Evolutionary conservation across 2,797 vertebrate genomes (phyloP).

Genomic region (Buphagus erythrorhynchus): DNA sequence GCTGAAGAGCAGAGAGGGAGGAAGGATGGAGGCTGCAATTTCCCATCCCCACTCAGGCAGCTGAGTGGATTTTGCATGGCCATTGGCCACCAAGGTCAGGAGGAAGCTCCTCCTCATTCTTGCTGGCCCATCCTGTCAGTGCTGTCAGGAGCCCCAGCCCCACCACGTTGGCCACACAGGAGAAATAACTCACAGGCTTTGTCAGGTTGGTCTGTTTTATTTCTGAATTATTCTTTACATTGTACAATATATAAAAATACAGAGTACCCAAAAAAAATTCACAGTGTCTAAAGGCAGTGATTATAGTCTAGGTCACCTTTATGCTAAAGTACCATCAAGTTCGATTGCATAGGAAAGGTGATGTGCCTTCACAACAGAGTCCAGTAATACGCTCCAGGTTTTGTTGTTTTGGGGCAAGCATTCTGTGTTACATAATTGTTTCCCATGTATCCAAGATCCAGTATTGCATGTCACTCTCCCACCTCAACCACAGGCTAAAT

Average conservation of each 20-base stretch:
- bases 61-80: neutral
- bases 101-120: rapidly evolving
- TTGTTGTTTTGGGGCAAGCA: constrained; percentile 51
- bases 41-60: neutral
- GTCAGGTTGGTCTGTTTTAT: constrained; percentile 81
- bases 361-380: constrained; percentile 84
- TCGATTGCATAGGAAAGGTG: constrained; percentile 93
- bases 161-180: rapidly evolving
- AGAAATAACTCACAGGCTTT: neutral
- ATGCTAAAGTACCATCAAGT: constrained; percentile 86
- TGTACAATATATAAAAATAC: constrained; percentile 98
- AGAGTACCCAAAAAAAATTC: constrained; percentile 91
- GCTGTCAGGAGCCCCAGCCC: neutral
- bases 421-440: neutral
- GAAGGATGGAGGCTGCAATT: neutral
- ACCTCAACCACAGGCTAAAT: neutral
- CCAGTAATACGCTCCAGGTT: constrained; percentile 54
- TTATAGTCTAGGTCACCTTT: constrained; percentile 89
- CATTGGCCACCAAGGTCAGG: neutral
- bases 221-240: constrained; percentile 88
- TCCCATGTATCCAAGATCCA: neutral
- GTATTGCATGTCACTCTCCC: neutral
- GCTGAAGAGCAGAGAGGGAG: neutral
- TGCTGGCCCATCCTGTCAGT: rapidly evolving
- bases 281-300: constrained; percentile 98